phyloP scores from a whole-genome alignment of 2,888 invertebrate species.

The Oscheius onirici region DNA sequence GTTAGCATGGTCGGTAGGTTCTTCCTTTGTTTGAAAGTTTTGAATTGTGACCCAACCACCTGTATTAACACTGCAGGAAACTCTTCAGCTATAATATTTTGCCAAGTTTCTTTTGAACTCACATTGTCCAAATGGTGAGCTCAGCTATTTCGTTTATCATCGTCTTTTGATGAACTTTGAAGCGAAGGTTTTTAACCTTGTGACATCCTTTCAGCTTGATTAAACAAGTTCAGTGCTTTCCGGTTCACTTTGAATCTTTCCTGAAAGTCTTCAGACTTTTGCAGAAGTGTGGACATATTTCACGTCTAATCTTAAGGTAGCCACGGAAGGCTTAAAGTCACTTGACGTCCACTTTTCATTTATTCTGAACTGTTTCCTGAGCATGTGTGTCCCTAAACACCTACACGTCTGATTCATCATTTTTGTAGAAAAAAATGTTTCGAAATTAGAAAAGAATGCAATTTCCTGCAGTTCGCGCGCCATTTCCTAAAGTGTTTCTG shows the following conservation, averaged over 20 bases:
- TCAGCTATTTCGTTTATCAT: too few relatives aligned
- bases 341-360: slow-evolving; percentile 1
- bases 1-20: too few relatives aligned
- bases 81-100: too few relatives aligned
- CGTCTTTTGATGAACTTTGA: too few relatives aligned
- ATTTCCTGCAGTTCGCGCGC: slow-evolving; percentile 29
- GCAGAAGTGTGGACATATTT: slow-evolving; percentile 25
- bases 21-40: too few relatives aligned
- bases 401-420: slow-evolving; percentile 1
- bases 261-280: not conserved
- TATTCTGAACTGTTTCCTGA: not conserved
- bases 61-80: too few relatives aligned
- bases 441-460: slow-evolving; percentile 21
- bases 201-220: slow-evolving; percentile 11
- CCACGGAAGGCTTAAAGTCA: slow-evolving; percentile 3
- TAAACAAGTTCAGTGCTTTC: not conserved
- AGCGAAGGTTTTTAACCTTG: too few relatives aligned
- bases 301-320: not conserved
- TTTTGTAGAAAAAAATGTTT: not conserved
- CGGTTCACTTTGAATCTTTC: slow-evolving; percentile 10
- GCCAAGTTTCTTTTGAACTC: too few relatives aligned
- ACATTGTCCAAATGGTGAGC: too few relatives aligned
- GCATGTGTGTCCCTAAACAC: not conserved
- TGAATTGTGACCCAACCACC: too few relatives aligned
- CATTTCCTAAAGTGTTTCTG: slow-evolving; percentile 33